Evolutionary conservation across 2,113 vertebrate species (phyloP).

Genomic region (Urocynchramus pylzowi): DNA sequence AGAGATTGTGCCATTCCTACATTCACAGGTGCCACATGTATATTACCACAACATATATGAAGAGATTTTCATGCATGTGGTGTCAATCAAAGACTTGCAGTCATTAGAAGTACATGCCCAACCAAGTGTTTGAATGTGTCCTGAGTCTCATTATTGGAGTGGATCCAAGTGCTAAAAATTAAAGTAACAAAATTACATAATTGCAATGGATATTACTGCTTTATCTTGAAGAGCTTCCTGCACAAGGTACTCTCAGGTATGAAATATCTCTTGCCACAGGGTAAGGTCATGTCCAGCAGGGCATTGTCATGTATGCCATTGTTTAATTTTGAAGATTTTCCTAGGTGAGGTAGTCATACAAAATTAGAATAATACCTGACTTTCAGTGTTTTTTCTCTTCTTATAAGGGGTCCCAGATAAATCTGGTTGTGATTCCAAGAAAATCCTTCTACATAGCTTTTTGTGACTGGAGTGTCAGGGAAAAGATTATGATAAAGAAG

Average conservation of each 20-base stretch:
- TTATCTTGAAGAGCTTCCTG: background rate
- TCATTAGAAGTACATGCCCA: background rate
- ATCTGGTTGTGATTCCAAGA: background rate
- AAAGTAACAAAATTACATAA: background rate
- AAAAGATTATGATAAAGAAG: background rate
- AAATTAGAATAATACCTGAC: background rate
- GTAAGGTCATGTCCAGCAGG: background rate
- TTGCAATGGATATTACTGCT: background rate
- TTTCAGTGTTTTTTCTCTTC: background rate
- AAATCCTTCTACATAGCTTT: background rate
- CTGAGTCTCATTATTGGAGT: background rate
- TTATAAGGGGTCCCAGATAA: background rate
- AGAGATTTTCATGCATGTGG: background rate
- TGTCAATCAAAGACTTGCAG: background rate
- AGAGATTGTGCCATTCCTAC: background rate
- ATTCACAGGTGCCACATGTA: background rate
- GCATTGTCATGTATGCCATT: background rate
- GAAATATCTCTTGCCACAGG: background rate
- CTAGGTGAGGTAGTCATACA: background rate
- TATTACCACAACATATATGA: background rate
- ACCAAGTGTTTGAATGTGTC: background rate
- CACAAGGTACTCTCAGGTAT: background rate
- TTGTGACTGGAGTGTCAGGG: background rate
- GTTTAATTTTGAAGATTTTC: background rate
- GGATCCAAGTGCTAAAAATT: background rate